These are phyloP conservation scores for Andrena dorsata DNA, from an alignment of 2,888 invertebrate genomes.

Conservation along the genomic window DNA sequence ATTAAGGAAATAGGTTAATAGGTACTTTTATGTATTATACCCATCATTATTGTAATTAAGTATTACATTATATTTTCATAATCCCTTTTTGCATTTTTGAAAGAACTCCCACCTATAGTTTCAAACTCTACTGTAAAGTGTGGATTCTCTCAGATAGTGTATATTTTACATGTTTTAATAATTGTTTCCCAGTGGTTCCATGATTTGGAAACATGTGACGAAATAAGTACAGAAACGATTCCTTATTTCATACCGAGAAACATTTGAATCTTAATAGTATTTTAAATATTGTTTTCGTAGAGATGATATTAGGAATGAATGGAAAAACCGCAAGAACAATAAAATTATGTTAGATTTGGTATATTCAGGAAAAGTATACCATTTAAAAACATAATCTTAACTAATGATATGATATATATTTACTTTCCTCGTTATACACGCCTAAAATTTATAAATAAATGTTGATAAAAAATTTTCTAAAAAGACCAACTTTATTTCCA, in stretches of 20 bases:
- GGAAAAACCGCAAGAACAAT: slow-evolving; percentile 35
- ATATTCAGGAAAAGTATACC: slow-evolving; percentile 17
- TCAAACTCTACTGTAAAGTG: neutral
- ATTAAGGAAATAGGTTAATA: slow-evolving; percentile 15
- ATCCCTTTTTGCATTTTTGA: slow-evolving; percentile 23
- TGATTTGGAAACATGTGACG: neutral
- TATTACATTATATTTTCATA: slow-evolving; percentile 20
- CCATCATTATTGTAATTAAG: slow-evolving; percentile 4
- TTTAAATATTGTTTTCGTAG: slow-evolving; percentile 25
- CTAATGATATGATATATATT: slow-evolving; percentile 3
- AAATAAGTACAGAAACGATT: slow-evolving; percentile 13
- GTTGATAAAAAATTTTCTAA: slow-evolving; percentile 40
- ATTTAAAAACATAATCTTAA: slow-evolving; percentile 30
- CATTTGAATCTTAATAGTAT: slow-evolving; percentile 14
- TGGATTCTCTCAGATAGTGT: slow-evolving; percentile 15
- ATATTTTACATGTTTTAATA: slow-evolving; percentile 31
- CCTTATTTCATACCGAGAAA: neutral
- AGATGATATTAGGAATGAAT: slow-evolving; percentile 31
- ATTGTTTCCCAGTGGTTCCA: slow-evolving; percentile 35
- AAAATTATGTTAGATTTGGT: slow-evolving; percentile 25
- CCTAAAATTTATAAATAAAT: slow-evolving; percentile 65
- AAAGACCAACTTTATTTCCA: neutral
- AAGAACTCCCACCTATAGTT: slow-evolving; percentile 17
- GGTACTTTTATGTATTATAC: slow-evolving; percentile 14
- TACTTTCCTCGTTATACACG: slow-evolving; percentile 36